Evolutionary conservation across 2,113 vertebrate genomes (phyloP).

Genomic region (Ophiodon elongatus): DNA sequence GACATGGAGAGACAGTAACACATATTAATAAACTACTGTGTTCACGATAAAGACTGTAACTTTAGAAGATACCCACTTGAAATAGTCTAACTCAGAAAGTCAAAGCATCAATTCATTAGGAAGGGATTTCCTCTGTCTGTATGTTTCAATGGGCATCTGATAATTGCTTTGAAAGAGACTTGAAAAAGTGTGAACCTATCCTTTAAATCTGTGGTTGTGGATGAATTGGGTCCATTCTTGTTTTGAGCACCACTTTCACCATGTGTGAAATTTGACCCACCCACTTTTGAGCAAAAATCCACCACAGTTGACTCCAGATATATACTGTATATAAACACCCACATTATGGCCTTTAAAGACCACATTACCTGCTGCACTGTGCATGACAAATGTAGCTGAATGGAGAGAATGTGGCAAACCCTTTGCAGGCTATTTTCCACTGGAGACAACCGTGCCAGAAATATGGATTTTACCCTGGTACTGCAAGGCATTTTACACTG

Average conservation of each 20-base stretch:
- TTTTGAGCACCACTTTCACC: background rate
- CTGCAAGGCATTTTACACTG: conserved; percentile 47
- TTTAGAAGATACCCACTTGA: background rate
- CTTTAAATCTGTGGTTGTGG: background rate
- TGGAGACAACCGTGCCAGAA: conserved; percentile 53
- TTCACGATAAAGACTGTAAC: background rate
- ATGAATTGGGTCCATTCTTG: background rate
- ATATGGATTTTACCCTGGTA: conserved; percentile 50
- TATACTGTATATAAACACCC: background rate
- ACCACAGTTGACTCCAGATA: background rate
- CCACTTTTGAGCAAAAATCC: background rate
- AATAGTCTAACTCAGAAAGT: background rate
- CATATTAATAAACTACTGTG: background rate
- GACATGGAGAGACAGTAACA: background rate
- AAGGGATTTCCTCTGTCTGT: background rate
- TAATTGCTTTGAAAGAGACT: background rate
- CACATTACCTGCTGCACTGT: conserved; percentile 1
- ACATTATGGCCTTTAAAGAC: conserved; percentile 5
- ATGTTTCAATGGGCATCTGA: background rate
- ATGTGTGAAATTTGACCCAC: background rate
- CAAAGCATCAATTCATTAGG: background rate
- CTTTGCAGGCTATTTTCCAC: conserved; percentile 47
- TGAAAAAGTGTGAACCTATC: background rate
- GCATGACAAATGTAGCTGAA: conserved; percentile 51
- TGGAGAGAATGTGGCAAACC: conserved; percentile 23